These are phyloP conservation scores for Notoglanidium macrostoma DNA, from an alignment of 2,797 vertebrate species.

Conservation along the genomic window DNA sequence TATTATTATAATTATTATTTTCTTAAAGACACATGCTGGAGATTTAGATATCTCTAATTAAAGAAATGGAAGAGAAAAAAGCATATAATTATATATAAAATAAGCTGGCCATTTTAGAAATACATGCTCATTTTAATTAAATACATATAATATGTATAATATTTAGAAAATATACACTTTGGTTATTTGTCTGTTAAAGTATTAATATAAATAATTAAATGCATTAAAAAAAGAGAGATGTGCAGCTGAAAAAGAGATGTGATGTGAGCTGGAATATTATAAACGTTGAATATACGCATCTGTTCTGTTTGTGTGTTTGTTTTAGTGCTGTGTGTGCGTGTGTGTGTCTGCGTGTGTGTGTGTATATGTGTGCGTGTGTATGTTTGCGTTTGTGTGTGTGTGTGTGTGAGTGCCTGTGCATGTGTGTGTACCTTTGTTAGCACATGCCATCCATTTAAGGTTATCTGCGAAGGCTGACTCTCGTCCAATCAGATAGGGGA, in stretches of 20 bases:
- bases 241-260: not conserved
- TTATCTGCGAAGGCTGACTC: constrained; percentile 98
- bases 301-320: not conserved
- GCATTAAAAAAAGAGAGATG: not conserved
- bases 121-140: not conserved
- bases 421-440: constrained; percentile 88
- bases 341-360: constrained; percentile 17
- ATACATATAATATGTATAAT: not conserved
- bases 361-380: constrained; percentile 17
- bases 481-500: constrained; percentile 96
- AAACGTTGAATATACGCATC: too few species aligned
- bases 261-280: not conserved
- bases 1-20: not conserved
- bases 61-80: not conserved
- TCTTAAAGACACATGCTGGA: not conserved
- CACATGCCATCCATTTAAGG: constrained; percentile 99
- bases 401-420: constrained; percentile 15
- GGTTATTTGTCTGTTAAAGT: not conserved
- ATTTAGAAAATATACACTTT: not conserved
- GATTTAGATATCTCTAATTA: not conserved
- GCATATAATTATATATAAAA: not conserved
- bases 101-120: not conserved
- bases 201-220: not conserved
- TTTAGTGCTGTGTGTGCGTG: not conserved
- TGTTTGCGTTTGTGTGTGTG: not conserved